Base-by-base conservation (phyloP, 2,797 vertebrate species). In the Naso thynnoides region DNA sequence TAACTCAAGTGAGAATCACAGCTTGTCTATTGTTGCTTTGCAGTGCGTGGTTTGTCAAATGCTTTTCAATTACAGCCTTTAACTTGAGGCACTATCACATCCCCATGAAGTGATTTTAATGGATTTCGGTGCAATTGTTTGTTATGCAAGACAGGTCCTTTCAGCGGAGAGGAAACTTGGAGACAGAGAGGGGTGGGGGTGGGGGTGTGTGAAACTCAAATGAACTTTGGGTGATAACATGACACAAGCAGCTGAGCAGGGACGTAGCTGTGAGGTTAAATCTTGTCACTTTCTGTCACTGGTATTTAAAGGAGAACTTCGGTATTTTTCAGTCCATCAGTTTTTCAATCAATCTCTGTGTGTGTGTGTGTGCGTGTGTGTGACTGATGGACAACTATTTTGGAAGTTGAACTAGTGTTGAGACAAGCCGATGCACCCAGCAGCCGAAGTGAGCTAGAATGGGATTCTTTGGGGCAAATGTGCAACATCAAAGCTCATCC, bases 91-190 rank as follows among this genome's bases (percentile, higher is more conserved):
- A 73, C 82, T 82, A 91, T 88, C 88, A 74, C 88, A 81, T 91
- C 85, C 81, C 87, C 84, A 81, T 89, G 87, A 92, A 91, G 84
- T 84, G 89, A 88, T 91, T 92, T 90, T 92, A 93, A 94, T 92
- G 83, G 89, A 86, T 84, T 91, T 89, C 88, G 84, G 74, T 84
- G 81, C 76, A 88, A 90, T 84, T 92, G 90, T 92, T 92, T 92
- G 88, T 90, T 89, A 92, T 88, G 88, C 79, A 39, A 89, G 90
- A 88, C 90, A 84, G 86, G 86, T 84, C 89, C 86, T 84, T 84
- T 86, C 86, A 70, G 79, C 31, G 19, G 56, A 76, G 64, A 60
- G 78, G 33, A 36, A 36, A 36, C 33, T 36, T 41, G 39, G 8
- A 52, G 53, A 48, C 62, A 27, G 70, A 39, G 58, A 62, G 57